Evolutionary conservation across 1,140 invertebrate genomes (phyloP).

Genomic region (Amphibalanus amphitrite): DNA sequence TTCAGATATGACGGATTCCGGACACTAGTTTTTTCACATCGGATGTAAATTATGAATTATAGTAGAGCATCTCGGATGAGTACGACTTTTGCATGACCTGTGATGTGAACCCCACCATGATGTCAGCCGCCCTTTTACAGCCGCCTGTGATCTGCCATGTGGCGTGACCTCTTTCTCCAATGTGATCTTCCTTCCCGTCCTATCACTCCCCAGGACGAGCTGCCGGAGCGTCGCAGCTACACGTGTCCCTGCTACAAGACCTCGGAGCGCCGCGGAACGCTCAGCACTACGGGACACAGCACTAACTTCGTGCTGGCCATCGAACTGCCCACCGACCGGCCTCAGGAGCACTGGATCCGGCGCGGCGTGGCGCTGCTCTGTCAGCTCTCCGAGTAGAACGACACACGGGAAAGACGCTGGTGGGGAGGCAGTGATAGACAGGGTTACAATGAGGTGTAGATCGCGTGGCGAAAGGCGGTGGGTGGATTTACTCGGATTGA

Average conservation of each 20-base stretch:
- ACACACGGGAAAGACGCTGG: too few relatives aligned
- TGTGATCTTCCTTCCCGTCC: not conserved
- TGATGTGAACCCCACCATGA: too few relatives aligned
- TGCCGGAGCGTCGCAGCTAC: slow-evolving; percentile 19
- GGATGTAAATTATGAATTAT: too few relatives aligned
- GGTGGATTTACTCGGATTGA: too few relatives aligned
- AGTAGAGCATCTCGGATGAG: too few relatives aligned
- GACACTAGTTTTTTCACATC: too few relatives aligned
- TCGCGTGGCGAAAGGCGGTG: too few relatives aligned
- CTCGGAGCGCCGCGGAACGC: slow-evolving; percentile 29
- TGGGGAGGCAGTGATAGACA: too few relatives aligned
- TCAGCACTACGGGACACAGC: slow-evolving; percentile 37
- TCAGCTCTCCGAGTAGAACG: slow-evolving; percentile 15
- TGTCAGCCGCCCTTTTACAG: too few relatives aligned
- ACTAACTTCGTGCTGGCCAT: slow-evolving; percentile 36
- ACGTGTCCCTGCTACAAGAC: slow-evolving; percentile 35
- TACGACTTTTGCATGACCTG: too few relatives aligned
- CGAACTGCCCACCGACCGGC: slow-evolving; percentile 25
- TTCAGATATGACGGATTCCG: too few relatives aligned
- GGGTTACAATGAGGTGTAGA: too few relatives aligned
- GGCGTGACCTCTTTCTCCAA: slow-evolving; percentile 9
- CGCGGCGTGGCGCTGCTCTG: slow-evolving; percentile 33
- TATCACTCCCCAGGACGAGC: not conserved
- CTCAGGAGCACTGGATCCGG: slow-evolving; percentile 32
- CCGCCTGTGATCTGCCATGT: slow-evolving; percentile 4